These are phyloP conservation scores for Gila orcuttii DNA, from an alignment of 2,113 vertebrate genomes.

Conservation along the genomic window DNA sequence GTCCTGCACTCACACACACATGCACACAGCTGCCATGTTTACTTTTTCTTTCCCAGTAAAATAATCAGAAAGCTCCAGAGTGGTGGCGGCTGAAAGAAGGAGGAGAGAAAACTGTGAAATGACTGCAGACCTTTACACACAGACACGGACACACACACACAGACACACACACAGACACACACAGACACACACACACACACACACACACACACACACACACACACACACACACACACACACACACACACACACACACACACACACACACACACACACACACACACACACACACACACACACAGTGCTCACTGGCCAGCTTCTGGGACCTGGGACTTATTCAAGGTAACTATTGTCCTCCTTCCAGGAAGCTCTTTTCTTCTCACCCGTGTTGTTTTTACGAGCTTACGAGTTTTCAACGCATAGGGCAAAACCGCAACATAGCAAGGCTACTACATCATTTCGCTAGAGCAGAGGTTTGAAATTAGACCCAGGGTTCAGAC, in stretches of 20 bases:
- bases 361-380: conserved; percentile 46
- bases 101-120: conserved; percentile 59
- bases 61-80: conserved; percentile 58
- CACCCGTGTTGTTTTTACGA: conserved; percentile 53
- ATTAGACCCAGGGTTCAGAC: conserved; percentile 44
- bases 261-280: conserved; percentile 16
- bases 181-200: conserved; percentile 24
- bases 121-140: conserved; percentile 41
- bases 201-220: conserved; percentile 32
- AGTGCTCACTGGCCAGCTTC: conserved; percentile 31
- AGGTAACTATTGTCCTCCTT: conserved; percentile 58
- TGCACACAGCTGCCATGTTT: conserved; percentile 56
- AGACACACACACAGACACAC: not conserved
- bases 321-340: conserved; percentile 51
- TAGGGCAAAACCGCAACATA: conserved; percentile 52
- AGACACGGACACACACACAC: conserved; percentile 31
- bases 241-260: conserved; percentile 31
- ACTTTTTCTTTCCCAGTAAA: conserved; percentile 60
- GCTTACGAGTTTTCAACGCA: conserved; percentile 51
- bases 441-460: conserved; percentile 49
- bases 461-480: conserved; percentile 34
- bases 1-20: conserved; percentile 8
- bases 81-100: conserved; percentile 41
- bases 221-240: conserved; percentile 4
- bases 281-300: not conserved